Percentiles rank a stretch among this genome's conserved stretches.
Conservation (phyloP, 2,797 vertebrate genomes). For the Tarsius wallacei region DNA sequence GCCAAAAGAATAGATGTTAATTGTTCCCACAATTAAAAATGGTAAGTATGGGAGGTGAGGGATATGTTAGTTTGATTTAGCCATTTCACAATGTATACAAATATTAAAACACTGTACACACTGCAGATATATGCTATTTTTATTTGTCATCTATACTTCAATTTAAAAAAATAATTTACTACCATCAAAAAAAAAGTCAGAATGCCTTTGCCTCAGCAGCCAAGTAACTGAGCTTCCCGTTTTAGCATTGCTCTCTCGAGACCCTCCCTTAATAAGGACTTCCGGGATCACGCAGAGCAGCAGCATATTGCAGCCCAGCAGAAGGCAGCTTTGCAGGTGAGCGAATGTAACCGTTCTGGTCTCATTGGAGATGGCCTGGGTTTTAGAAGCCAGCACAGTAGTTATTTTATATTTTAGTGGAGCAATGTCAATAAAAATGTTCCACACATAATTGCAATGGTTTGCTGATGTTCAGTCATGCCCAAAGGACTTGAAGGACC, state of each 20-base stretch:
- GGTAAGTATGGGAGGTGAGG: neutral
- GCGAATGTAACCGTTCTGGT: neutral
- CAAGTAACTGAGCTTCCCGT: conserved; percentile 66
- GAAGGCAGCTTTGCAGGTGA: conserved; percentile 98
- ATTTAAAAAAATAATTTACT: conserved; percentile 14
- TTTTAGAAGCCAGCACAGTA: neutral
- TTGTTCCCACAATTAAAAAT: neutral
- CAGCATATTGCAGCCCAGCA: conserved; percentile 98
- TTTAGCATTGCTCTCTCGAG: conserved; percentile 94
- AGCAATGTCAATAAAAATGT: conserved; percentile 47
- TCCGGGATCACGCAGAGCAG: conserved; percentile 97
- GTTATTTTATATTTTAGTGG: conserved; percentile 41
- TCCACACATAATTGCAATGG: conserved; percentile 1
- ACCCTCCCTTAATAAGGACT: conserved; percentile 95
- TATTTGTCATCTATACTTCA: neutral
- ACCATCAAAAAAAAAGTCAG: neutral
- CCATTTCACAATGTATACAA: neutral
- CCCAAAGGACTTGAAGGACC: conserved; percentile 63
- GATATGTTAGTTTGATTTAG: conserved; percentile 20
- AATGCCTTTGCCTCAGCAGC: neutral
- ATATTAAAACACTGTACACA: neutral
- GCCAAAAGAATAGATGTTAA: neutral
- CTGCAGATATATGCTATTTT: neutral
- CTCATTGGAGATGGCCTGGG: neutral
- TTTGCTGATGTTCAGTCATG: conserved; percentile 3